These are phyloP conservation scores for Paramormyrops kingsleyae DNA, from an alignment of 2,113 vertebrate species.

Conservation along the genomic window DNA sequence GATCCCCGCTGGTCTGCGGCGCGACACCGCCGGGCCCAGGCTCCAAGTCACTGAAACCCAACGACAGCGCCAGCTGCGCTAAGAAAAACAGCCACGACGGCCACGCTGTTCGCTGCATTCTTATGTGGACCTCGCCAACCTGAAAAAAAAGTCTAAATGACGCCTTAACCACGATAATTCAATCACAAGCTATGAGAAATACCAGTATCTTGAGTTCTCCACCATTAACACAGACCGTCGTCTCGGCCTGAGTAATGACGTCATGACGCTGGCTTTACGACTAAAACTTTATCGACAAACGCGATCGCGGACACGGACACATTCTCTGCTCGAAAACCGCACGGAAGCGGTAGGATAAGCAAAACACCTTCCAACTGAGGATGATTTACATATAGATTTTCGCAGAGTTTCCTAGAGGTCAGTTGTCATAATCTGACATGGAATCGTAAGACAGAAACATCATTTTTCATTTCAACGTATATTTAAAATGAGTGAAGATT, in stretches of 20 bases:
- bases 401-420: neutral
- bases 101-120: neutral
- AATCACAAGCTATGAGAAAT: neutral
- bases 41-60: conserved; percentile 50
- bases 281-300: conserved; percentile 35
- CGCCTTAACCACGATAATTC: neutral
- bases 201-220: neutral
- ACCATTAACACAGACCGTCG: neutral
- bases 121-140: neutral
- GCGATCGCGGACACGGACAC: neutral
- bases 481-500: neutral
- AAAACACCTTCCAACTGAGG: neutral
- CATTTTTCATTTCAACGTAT: neutral
- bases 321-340: neutral
- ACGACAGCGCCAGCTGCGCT: conserved; percentile 30
- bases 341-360: neutral
- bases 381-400: neutral
- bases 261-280: conserved; percentile 6
- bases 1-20: conserved; percentile 62
- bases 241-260: neutral
- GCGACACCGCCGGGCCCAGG: conserved; percentile 54
- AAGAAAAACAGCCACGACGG: conserved; percentile 43
- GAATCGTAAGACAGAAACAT: neutral
- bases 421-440: neutral
- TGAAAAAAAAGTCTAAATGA: neutral